Conservation (phyloP, 2,888 invertebrate genomes). For the Cyclophora albipunctata region DNA sequence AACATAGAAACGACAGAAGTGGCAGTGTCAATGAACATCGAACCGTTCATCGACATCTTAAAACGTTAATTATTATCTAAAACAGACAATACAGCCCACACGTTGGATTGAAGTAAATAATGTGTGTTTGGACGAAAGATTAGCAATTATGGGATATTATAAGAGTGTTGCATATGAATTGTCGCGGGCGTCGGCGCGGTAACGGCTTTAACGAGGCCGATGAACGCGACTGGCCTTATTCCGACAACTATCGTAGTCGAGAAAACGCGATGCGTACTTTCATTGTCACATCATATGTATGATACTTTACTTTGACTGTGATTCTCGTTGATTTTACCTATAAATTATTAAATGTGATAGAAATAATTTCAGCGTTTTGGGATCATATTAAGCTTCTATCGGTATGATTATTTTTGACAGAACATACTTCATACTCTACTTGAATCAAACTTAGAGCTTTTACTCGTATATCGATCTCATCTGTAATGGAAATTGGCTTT, state of each 20-base stretch:
- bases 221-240: conserved; percentile 72
- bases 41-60: too few relatives aligned
- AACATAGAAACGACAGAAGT: too few relatives aligned
- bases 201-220: conserved; percentile 66
- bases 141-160: conserved; percentile 17
- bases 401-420: too few relatives aligned
- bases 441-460: too few relatives aligned
- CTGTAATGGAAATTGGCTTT: too few relatives aligned
- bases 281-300: conserved; percentile 61
- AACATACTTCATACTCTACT: too few relatives aligned
- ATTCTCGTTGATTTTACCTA: too few relatives aligned
- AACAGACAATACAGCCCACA: conserved; percentile 11
- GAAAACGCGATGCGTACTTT: conserved; percentile 66
- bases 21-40: too few relatives aligned
- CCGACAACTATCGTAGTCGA: conserved; percentile 65
- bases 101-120: conserved; percentile 4
- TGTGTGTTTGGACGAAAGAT: conserved; percentile 7
- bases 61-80: conserved; percentile 3
- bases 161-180: conserved; percentile 15
- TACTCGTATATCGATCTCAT: too few relatives aligned
- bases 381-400: too few relatives aligned
- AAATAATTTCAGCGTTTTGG: too few relatives aligned
- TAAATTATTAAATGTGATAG: too few relatives aligned
- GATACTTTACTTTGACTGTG: conserved; percentile 8
- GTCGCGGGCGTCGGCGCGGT: conserved; percentile 28